phyloP scores from a whole-genome alignment of 2,113 vertebrate species.

The Campylorhamphus procurvoides region DNA sequence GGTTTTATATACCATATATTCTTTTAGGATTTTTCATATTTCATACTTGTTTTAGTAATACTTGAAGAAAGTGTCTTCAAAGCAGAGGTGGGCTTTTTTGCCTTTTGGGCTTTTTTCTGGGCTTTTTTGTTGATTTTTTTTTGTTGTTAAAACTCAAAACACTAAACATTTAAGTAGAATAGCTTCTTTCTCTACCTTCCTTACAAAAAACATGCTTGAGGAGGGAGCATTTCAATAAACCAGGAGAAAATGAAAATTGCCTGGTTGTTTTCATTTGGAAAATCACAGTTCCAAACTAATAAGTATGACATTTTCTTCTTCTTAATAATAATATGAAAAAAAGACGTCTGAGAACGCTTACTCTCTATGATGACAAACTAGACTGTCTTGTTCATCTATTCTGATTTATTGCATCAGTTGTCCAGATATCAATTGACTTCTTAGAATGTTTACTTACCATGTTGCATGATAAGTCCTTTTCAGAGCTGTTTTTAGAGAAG shows the following conservation, averaged over 20 bases:
- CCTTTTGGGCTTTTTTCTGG: too few relatives aligned
- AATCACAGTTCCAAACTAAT: background rate
- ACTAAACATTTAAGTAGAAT: background rate
- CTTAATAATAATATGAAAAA: too few relatives aligned
- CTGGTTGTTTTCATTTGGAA: background rate
- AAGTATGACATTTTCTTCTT: background rate
- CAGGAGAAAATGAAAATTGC: background rate
- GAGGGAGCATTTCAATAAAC: background rate
- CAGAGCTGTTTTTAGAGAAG: background rate
- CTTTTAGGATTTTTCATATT: background rate
- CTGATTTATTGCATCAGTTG: background rate
- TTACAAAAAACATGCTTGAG: background rate
- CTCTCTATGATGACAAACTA: background rate
- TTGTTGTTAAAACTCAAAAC: background rate
- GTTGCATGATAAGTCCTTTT: background rate
- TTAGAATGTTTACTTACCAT: background rate
- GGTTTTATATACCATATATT: background rate
- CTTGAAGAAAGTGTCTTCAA: background rate
- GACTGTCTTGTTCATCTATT: background rate
- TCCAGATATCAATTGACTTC: background rate
- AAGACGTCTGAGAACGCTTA: background rate
- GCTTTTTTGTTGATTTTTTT: too few relatives aligned
- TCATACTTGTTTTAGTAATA: background rate
- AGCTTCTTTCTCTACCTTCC: background rate
- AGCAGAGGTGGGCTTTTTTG: background rate